phyloP scores from a whole-genome alignment of 2,113 vertebrate species.

The Penelope pileata region DNA sequence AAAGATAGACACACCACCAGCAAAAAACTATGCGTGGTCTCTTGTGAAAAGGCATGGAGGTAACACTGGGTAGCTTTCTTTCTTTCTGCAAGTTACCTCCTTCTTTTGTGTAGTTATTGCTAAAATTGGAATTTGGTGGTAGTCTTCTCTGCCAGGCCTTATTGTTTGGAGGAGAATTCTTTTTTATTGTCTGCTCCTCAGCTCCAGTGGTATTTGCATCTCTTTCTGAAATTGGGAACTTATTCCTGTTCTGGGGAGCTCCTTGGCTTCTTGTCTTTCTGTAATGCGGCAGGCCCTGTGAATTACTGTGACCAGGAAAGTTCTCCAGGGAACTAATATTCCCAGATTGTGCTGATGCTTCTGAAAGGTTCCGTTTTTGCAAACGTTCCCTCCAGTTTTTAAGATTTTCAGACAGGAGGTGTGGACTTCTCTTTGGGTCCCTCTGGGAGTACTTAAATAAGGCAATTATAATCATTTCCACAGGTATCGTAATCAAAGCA shows the following conservation, averaged over 20 bases:
- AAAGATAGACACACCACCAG: neutral
- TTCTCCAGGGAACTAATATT: neutral
- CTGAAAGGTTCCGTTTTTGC: neutral
- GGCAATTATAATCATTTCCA: slow-evolving; percentile 56
- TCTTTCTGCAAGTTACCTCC: neutral
- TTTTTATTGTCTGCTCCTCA: fast-evolving
- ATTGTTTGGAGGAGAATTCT: fast-evolving
- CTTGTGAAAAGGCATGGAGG: neutral
- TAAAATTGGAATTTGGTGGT: neutral
- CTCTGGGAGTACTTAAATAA: slow-evolving; percentile 70
- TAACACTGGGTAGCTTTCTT: neutral
- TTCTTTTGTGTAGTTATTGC: fast-evolving
- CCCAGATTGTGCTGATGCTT: neutral
- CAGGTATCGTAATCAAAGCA: slow-evolving; percentile 57
- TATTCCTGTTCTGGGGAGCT: neutral
- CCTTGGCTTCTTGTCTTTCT: neutral
- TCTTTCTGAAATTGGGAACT: slow-evolving; percentile 11
- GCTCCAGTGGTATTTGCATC: slow-evolving; percentile 22
- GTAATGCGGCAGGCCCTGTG: neutral
- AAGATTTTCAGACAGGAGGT: neutral
- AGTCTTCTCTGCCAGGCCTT: neutral
- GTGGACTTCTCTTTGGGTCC: neutral
- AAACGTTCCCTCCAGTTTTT: neutral
- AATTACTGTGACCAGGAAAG: neutral
- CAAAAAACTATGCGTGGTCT: neutral